These are phyloP conservation scores for Platycercus adscitus DNA, from an alignment of 2,113 vertebrate genomes.

Conservation along the genomic window DNA sequence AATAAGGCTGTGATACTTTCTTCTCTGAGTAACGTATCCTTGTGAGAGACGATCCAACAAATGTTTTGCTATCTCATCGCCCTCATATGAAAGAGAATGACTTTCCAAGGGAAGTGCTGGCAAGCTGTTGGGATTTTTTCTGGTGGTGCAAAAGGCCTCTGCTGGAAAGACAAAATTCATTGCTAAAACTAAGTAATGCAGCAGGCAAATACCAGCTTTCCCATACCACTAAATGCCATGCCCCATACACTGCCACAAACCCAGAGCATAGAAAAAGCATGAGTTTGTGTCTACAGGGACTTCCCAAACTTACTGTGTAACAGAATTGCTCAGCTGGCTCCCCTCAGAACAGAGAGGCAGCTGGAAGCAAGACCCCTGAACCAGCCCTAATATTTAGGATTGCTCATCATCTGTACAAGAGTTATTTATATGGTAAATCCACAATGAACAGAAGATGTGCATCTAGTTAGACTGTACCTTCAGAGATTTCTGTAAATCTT, in stretches of 20 bases:
- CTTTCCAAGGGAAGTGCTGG: not conserved
- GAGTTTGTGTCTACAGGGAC: not conserved
- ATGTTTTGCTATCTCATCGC: not conserved
- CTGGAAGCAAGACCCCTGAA: not conserved
- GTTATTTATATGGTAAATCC: not conserved
- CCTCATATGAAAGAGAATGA: not conserved
- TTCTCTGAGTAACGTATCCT: slow-evolving; percentile 48
- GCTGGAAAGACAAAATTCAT: not conserved
- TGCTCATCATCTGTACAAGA: not conserved
- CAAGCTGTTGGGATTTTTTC: not conserved
- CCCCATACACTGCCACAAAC: not conserved
- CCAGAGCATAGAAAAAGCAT: not conserved
- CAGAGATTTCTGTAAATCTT: not conserved
- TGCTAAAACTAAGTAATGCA: not conserved
- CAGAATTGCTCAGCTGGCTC: not conserved
- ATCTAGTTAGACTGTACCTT: not conserved
- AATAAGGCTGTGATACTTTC: slow-evolving; percentile 21
- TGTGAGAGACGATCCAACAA: not conserved
- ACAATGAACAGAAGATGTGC: not conserved
- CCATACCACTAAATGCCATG: not conserved
- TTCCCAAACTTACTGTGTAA: not conserved
- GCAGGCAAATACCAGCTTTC: not conserved
- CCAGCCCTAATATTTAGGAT: not conserved
- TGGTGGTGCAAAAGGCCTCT: not conserved
- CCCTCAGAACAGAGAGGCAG: not conserved